Percentiles rank a stretch among this genome's conserved stretches.
phyloP scores from a whole-genome alignment of 2,797 vertebrate genomes.

The Cryptoblepharus egeriae region DNA sequence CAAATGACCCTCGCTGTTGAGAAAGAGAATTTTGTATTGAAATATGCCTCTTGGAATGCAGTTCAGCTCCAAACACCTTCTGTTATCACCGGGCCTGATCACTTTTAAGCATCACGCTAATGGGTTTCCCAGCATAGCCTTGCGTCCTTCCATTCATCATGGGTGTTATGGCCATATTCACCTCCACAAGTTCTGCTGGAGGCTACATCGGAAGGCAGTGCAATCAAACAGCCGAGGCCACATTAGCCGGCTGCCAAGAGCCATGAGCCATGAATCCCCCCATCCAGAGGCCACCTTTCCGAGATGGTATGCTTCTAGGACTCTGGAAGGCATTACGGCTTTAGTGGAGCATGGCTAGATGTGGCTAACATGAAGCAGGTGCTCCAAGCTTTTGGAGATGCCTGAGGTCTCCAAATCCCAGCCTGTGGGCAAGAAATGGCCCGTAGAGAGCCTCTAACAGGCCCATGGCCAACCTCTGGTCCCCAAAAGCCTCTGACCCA shows the following conservation, averaged over 20 bases:
- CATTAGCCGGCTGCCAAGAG: background rate
- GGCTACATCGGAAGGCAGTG: background rate
- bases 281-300: background rate
- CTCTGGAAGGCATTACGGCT: background rate
- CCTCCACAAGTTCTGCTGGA: rapidly evolving
- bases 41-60: background rate
- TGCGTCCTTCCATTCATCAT: background rate
- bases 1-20: background rate
- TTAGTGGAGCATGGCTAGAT: too few species aligned
- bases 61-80: background rate
- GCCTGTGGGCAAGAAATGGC: too few species aligned
- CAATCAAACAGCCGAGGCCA: background rate
- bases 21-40: background rate
- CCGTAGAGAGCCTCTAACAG: too few species aligned
- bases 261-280: background rate
- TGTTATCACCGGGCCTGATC: background rate
- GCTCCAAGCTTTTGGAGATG: too few species aligned
- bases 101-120: background rate
- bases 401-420: too few species aligned
- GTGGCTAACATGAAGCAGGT: too few species aligned
- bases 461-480: too few species aligned
- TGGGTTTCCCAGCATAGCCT: background rate
- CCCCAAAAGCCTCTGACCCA: too few species aligned
- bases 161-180: background rate
- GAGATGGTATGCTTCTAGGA: background rate